Evolutionary conservation across 2,888 invertebrate genomes (phyloP).

Genomic region (Torymus tubicola): DNA sequence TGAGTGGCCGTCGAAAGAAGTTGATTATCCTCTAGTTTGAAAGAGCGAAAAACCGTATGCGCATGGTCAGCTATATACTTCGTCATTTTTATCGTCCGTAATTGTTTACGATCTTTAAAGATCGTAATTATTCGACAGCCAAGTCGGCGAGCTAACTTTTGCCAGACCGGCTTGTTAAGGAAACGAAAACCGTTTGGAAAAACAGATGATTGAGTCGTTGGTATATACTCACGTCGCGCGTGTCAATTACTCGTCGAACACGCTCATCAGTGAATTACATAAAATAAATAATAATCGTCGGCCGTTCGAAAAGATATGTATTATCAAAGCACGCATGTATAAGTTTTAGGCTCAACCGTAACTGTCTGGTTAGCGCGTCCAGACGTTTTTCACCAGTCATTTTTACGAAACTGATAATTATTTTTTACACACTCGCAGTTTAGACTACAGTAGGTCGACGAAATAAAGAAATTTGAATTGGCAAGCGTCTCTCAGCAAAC

Average conservation of each 20-base stretch:
- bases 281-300: conserved; percentile 15
- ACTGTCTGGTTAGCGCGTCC: too few species aligned
- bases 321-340: too few species aligned
- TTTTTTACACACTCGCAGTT: too few species aligned
- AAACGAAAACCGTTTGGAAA: conserved; percentile 6
- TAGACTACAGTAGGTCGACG: too few species aligned
- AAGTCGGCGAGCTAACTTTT: conserved; percentile 18
- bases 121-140: conserved; percentile 38
- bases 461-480: too few species aligned
- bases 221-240: background rate
- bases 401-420: too few species aligned
- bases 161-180: conserved; percentile 23
- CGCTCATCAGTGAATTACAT: background rate
- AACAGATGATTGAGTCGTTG: conserved; percentile 24
- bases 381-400: too few species aligned
- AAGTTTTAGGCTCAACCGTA: too few species aligned
- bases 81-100: conserved; percentile 25
- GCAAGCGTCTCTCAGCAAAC: too few species aligned
- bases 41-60: conserved; percentile 4
- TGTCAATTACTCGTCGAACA: background rate
- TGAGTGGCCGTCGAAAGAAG: background rate
- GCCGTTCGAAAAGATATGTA: background rate
- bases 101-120: conserved; percentile 49
- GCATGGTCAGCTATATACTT: conserved; percentile 5
- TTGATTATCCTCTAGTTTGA: conserved; percentile 23